phyloP scores from a whole-genome alignment of 1,140 invertebrate species.

The Phymastichus coffea region DNA sequence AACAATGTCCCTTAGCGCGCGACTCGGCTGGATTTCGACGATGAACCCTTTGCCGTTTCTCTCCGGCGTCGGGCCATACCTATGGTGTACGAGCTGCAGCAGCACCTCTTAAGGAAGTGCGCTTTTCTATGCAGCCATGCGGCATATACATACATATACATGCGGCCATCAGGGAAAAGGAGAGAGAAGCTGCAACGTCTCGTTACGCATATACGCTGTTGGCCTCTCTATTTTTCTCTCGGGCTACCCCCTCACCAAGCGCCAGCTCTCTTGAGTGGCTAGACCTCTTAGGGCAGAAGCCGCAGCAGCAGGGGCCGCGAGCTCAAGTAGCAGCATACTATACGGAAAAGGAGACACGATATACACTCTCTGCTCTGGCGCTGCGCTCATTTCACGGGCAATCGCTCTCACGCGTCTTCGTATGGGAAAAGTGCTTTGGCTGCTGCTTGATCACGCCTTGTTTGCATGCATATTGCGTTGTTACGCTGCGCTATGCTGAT shows the following conservation, averaged over 20 bases:
- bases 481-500: background rate
- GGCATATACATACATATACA: background rate
- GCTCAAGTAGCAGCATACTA: no score
- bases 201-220: background rate
- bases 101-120: slow-evolving; percentile 21
- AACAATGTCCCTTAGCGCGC: background rate
- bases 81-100: slow-evolving; percentile 32
- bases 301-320: background rate
- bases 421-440: background rate
- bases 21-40: slow-evolving; percentile 9
- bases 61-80: no score
- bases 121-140: background rate
- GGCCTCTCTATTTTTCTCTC: slow-evolving; percentile 4
- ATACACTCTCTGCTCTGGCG: no score
- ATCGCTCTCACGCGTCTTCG: slow-evolving; percentile 7
- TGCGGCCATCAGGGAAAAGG: background rate
- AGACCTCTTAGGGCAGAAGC: slow-evolving; percentile 31
- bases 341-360: no score
- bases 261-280: slow-evolving; percentile 21
- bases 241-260: no score
- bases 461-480: slow-evolving; percentile 15
- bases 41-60: slow-evolving; percentile 18
- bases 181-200: background rate
- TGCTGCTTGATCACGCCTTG: background rate
- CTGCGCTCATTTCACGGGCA: slow-evolving; percentile 16